phyloP scores from a whole-genome alignment of 2,113 vertebrate species.

The Sitta europaea region DNA sequence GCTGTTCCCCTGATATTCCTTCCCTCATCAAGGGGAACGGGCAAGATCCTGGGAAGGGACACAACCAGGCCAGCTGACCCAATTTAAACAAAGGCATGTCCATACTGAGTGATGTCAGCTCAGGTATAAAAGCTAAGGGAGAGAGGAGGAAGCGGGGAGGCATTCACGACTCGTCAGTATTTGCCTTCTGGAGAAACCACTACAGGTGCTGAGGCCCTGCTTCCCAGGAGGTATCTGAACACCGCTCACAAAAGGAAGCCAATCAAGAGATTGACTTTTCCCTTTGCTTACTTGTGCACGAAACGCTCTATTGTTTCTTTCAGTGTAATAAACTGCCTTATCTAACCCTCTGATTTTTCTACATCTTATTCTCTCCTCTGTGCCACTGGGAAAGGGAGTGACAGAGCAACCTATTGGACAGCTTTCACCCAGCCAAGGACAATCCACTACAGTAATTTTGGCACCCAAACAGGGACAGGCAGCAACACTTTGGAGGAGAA shows the following conservation, averaged over 20 bases:
- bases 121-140: background rate
- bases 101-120: fast-evolving
- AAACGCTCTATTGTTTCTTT: background rate
- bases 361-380: background rate
- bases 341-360: background rate
- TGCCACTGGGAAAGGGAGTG: background rate
- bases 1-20: background rate
- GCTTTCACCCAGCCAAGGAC: background rate
- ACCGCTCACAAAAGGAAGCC: background rate
- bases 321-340: background rate
- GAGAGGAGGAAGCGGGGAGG: background rate
- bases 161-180: background rate
- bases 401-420: fast-evolving
- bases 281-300: fast-evolving
- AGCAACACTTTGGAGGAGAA: background rate
- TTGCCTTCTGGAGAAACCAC: background rate
- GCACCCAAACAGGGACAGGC: background rate
- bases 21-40: background rate
- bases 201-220: background rate
- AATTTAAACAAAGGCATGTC: background rate
- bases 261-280: background rate
- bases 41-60: background rate
- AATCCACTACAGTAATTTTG: too few species aligned
- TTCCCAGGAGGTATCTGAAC: fast-evolving
- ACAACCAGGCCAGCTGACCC: background rate